Conservation (phyloP, 2,888 invertebrate genomes). For the Dryobota labecula region DNA sequence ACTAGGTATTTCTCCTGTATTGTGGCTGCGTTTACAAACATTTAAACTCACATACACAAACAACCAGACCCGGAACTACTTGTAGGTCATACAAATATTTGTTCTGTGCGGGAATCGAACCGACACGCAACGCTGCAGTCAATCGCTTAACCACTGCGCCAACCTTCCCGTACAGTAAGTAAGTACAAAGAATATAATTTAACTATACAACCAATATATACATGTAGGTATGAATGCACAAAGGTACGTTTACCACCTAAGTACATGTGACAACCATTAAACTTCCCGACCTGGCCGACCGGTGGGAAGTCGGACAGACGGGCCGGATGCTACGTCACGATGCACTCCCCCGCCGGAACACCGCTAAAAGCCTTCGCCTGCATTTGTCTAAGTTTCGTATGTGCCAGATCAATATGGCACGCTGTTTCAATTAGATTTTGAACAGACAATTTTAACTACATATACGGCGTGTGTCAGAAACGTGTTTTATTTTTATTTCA, state of each 20-base stretch:
- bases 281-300: slow-evolving; percentile 52
- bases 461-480: background rate
- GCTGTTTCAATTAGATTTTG: slow-evolving; percentile 33
- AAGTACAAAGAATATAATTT: no score
- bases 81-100: no score
- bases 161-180: no score
- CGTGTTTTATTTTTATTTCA: no score
- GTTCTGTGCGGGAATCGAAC: no score
- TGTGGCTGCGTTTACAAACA: no score
- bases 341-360: slow-evolving; percentile 82
- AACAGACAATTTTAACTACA: background rate
- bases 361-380: slow-evolving; percentile 84
- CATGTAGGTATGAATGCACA: background rate
- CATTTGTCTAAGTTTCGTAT: slow-evolving; percentile 79
- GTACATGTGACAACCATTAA: slow-evolving; percentile 67
- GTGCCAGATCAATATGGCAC: slow-evolving; percentile 70
- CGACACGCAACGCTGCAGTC: no score
- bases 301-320: slow-evolving; percentile 67
- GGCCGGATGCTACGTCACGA: slow-evolving; percentile 81
- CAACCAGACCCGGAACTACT: no score
- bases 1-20: no score
- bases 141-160: no score
- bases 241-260: slow-evolving; percentile 37
- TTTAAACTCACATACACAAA: no score
- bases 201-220: background rate